A percentile compares a stretch with the other conserved stretches of the same genome.
Evolutionary conservation across 2,797 vertebrate species (phyloP).

Genomic region (Neosilurus hyrtlii): DNA sequence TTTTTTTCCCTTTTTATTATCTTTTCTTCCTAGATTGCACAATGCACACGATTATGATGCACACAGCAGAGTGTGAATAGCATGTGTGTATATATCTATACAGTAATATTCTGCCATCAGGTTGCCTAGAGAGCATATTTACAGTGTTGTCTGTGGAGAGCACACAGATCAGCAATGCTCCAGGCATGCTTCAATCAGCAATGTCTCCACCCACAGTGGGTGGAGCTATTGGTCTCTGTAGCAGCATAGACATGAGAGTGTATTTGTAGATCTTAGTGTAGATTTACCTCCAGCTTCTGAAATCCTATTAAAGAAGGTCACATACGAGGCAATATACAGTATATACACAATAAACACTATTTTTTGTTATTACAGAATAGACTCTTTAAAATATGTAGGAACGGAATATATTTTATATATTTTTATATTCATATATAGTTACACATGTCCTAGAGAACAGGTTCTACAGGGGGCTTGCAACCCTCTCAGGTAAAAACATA

Average conservation of each 20-base stretch:
- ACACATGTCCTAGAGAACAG: no score
- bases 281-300: conserved; percentile 33
- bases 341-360: conserved; percentile 31
- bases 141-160: conserved; percentile 14
- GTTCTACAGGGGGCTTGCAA: no score
- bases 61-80: conserved; percentile 62
- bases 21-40: conserved; percentile 27
- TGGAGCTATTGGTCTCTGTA: conserved; percentile 14
- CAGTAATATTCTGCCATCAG: conserved; percentile 39
- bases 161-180: neutral
- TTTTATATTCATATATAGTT: conserved; percentile 35
- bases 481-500: no score
- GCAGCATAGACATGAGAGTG: conserved; percentile 35
- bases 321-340: conserved; percentile 35
- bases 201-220: conserved; percentile 27
- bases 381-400: conserved; percentile 67
- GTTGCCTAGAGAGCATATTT: conserved; percentile 12
- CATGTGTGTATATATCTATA: conserved; percentile 65
- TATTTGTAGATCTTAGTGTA: conserved; percentile 32
- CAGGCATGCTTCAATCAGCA: conserved; percentile 6
- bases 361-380: conserved; percentile 66
- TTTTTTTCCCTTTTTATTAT: conserved; percentile 36
- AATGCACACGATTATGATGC: conserved; percentile 58
- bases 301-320: conserved; percentile 38
- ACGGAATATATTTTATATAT: conserved; percentile 69